Evolutionary conservation across 2,797 vertebrate species (phyloP), one percentile per base, ranked within the genome.

Genomic region (Gallinago stenura): DNA sequence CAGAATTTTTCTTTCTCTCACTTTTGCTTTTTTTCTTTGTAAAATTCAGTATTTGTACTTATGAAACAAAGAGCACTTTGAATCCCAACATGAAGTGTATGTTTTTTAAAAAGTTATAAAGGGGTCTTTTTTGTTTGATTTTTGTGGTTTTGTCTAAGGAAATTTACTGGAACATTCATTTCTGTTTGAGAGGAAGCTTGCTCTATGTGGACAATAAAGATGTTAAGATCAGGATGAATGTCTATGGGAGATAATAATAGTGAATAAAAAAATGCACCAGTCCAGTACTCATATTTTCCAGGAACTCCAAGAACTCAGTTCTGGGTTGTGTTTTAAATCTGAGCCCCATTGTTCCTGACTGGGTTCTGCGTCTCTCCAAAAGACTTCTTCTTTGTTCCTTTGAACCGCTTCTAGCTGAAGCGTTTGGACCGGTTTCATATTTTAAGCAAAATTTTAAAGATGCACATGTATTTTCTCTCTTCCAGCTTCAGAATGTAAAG

Each of bases 401-500:
- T 25, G 69, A 94, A 75, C 84, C 78, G 84, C 97, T 93, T 91
- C 95, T 70, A 77, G 89, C 89, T 68, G 84, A 93, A 79, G 43
- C 89, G 26, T 54, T 95, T 96, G 94, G 71, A 96, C 31, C 5
- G 1, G 66, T 97, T 96, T 96, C 88, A 45, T 72, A 78, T 90
- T 96, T 84, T 69, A 94, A 94, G 78, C 53, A 7, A 57, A 65
- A 98, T 98, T 99, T 98, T 99, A 98, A 98, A 98, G 97, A 97
- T 98, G 98, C 97, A 98, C 98, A 96, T 98, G 97, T 98, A 98
- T 98, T 98, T 98, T 98, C 98, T 98, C 91, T 96, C 94, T 96
- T 91, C 90, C 95, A 94, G 83, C 35, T 88, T 72, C 21, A 41
- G 43, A 69, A 72, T 9, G 58, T n/a, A 30, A 58, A 91, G 70